Percentiles rank a stretch among this genome's conserved stretches.
phyloP scores from a whole-genome alignment of 2,797 vertebrate species.

The Pelobates cultripes region DNA sequence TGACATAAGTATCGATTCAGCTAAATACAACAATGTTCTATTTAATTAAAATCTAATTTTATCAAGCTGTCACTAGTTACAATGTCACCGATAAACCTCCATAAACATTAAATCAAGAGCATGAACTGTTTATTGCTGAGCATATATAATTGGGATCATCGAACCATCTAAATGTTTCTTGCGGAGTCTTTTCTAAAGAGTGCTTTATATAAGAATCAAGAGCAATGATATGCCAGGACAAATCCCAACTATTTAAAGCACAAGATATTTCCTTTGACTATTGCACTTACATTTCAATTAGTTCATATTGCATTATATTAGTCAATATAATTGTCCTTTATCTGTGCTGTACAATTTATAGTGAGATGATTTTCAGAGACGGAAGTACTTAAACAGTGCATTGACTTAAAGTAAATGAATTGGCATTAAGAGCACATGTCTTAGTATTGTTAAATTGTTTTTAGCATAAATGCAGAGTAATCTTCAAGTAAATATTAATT shows the following conservation, averaged over 20 bases:
- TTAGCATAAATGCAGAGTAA: background rate
- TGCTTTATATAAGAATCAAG: background rate
- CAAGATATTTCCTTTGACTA: background rate
- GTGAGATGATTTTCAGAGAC: background rate
- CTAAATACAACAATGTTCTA: background rate
- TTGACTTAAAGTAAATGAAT: background rate
- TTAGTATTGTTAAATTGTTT: background rate
- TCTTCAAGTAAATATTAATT: background rate
- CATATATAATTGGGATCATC: background rate
- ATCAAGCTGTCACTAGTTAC: background rate
- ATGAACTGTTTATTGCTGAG: background rate
- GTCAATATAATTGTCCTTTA: background rate
- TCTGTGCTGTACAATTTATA: background rate
- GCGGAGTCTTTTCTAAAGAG: background rate
- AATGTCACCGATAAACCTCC: background rate
- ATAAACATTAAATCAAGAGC: background rate
- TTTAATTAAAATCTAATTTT: background rate
- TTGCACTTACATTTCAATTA: background rate
- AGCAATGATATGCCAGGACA: background rate
- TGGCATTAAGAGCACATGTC: background rate
- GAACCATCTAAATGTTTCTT: background rate
- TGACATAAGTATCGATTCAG: background rate
- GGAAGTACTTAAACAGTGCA: background rate
- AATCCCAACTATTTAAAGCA: background rate
- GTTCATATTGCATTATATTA: background rate